Percentiles rank a stretch among this genome's conserved stretches.
Evolutionary conservation across 1,140 invertebrate genomes (phyloP).

Genomic region (Anoplophora glabripennis): DNA sequence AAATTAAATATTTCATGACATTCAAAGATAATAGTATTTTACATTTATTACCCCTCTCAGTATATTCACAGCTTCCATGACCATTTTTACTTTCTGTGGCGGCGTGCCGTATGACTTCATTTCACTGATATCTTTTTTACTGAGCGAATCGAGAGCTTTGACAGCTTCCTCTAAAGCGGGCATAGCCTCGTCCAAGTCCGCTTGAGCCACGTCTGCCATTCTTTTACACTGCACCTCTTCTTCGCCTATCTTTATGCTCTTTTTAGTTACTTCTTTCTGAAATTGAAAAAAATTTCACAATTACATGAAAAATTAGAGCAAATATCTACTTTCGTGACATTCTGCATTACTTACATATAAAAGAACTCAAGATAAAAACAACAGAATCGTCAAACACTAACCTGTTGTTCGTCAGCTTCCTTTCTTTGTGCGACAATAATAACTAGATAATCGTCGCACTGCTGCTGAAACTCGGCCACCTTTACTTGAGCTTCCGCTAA

Average conservation of each 20-base stretch:
- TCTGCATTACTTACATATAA: too few relatives aligned
- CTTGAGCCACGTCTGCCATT: slow-evolving; percentile 73
- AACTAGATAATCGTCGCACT: slow-evolving; percentile 73
- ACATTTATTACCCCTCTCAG: slow-evolving; percentile 56
- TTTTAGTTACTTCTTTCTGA: slow-evolving; percentile 61
- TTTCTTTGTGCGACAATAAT: slow-evolving; percentile 73
- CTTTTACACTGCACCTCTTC: slow-evolving; percentile 77
- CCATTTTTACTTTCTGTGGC: slow-evolving; percentile 80
- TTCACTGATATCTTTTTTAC: slow-evolving; percentile 85
- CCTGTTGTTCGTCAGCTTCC: slow-evolving; percentile 74
- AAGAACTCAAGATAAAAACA: slow-evolving; percentile 19
- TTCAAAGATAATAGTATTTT: too few relatives aligned
- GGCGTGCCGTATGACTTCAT: slow-evolving; percentile 84
- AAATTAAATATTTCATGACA: too few relatives aligned
- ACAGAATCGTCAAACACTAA: slow-evolving; percentile 29
- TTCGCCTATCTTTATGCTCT: slow-evolving; percentile 68
- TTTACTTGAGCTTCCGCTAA: slow-evolving; percentile 72
- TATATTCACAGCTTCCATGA: slow-evolving; percentile 86
- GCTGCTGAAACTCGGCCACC: slow-evolving; percentile 66
- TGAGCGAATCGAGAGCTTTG: slow-evolving; percentile 68
- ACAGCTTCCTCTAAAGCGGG: slow-evolving; percentile 81
- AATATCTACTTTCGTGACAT: too few relatives aligned
- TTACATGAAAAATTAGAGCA: too few relatives aligned
- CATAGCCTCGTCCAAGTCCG: slow-evolving; percentile 78
- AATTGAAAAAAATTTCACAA: slow-evolving; percentile 8